These are phyloP conservation scores for Oryzias woworae DNA, from an alignment of 2,113 vertebrate species.

Conservation along the genomic window DNA sequence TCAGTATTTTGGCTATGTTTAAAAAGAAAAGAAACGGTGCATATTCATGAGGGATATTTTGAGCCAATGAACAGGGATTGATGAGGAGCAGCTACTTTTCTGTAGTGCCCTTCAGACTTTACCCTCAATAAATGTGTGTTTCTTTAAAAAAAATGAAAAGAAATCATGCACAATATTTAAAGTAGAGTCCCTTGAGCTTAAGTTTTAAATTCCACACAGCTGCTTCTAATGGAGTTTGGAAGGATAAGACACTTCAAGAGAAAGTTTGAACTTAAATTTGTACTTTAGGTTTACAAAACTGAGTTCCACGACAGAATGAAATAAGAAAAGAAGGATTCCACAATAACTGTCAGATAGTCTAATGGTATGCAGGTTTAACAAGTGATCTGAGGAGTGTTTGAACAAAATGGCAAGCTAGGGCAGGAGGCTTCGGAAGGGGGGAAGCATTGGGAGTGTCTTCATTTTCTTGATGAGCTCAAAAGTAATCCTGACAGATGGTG, in stretches of 20 bases:
- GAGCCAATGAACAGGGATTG: slow-evolving; percentile 21
- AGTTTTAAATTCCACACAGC: not conserved
- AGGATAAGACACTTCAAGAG: too few species aligned
- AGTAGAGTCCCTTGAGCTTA: slow-evolving; percentile 19
- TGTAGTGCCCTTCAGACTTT: slow-evolving; percentile 20
- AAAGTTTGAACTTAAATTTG: too few species aligned
- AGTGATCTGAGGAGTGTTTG: too few species aligned
- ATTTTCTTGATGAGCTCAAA: slow-evolving; percentile 46
- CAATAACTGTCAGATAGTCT: not conserved
- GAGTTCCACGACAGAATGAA: not conserved
- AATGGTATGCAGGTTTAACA: too few species aligned
- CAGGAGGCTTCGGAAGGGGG: not conserved
- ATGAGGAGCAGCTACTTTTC: slow-evolving; percentile 19
- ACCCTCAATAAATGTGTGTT: not conserved
- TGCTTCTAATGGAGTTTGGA: too few species aligned
- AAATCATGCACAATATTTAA: slow-evolving; percentile 21
- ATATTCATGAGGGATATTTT: not conserved
- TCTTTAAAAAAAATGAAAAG: not conserved
- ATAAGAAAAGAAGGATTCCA: not conserved
- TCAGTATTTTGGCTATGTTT: too few species aligned
- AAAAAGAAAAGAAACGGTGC: not conserved
- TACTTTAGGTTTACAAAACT: too few species aligned
- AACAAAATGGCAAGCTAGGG: too few species aligned
- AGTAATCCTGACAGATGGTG: slow-evolving; percentile 63
- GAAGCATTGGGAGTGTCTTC: slow-evolving; percentile 33